A percentile compares a stretch with the other conserved stretches of the same genome.
These are phyloP conservation scores for Labroides dimidiatus DNA, from an alignment of 2,797 vertebrate genomes.

Conservation along the genomic window DNA sequence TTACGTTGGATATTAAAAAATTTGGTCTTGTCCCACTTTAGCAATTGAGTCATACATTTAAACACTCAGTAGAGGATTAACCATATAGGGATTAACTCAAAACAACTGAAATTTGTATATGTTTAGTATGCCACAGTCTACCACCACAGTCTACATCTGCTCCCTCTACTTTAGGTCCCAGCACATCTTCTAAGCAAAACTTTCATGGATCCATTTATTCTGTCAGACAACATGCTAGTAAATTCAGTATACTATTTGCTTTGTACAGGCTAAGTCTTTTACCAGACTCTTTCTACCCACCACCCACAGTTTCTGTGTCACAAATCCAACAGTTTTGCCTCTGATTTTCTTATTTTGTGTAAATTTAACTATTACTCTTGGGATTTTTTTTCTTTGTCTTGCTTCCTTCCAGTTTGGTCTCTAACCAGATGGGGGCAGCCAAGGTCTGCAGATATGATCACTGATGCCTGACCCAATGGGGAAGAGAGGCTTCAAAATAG, in stretches of 20 bases:
- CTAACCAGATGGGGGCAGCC: slow-evolving; percentile 68
- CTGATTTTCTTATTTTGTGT: no score
- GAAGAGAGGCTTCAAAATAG: slow-evolving; percentile 10
- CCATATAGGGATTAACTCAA: no score
- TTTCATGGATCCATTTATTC: background rate
- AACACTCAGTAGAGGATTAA: no score
- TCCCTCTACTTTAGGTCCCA: background rate
- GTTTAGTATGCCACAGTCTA: background rate
- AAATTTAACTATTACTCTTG: background rate
- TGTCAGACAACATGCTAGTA: background rate
- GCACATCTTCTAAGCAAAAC: background rate
- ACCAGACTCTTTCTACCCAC: background rate
- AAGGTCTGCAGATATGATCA: slow-evolving; percentile 33
- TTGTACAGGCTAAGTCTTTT: background rate
- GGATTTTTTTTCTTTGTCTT: background rate
- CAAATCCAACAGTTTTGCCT: background rate
- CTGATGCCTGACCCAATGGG: background rate
- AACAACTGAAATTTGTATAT: background rate
- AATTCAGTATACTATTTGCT: background rate
- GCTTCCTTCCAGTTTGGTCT: slow-evolving; percentile 19
- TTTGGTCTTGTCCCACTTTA: background rate
- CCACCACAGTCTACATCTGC: background rate
- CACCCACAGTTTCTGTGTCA: background rate
- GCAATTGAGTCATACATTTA: background rate
- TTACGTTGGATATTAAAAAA: slow-evolving; percentile 2